Percentiles rank a stretch among this genome's conserved stretches.
Conservation (phyloP, 1,140 invertebrate genomes). For the Melitaea cinxia region DNA sequence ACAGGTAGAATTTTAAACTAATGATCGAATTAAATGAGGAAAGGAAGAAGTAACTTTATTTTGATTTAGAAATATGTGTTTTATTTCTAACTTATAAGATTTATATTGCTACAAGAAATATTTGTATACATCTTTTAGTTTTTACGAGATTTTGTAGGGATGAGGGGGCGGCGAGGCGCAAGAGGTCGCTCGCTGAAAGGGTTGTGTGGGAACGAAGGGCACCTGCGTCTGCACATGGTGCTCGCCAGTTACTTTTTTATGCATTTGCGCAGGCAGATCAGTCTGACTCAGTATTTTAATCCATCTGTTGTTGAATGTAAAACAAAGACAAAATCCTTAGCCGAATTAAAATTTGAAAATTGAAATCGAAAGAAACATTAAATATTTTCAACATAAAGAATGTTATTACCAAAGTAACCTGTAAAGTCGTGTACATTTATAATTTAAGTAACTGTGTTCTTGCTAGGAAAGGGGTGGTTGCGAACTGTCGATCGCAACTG, state of each 20-base stretch:
- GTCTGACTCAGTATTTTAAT: conserved; percentile 77
- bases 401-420: not conserved
- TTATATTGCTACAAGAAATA: conserved; percentile 26
- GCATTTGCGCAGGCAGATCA: conserved; percentile 73
- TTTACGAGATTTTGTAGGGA: conserved; percentile 56
- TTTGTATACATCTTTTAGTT: conserved; percentile 47
- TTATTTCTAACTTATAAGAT: conserved; percentile 19
- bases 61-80: conserved; percentile 18
- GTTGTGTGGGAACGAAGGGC: conserved; percentile 80
- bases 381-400: not conserved
- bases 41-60: conserved; percentile 30
- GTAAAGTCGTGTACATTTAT: too few species aligned
- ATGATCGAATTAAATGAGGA: conserved; percentile 44
- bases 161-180: conserved; percentile 51
- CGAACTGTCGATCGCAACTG: conserved; percentile 73
- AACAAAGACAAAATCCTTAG: not conserved
- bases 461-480: conserved; percentile 53
- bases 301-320: conserved; percentile 45
- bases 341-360: too few species aligned
- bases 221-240: conserved; percentile 80
- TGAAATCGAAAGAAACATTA: not conserved
- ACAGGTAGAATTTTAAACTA: conserved; percentile 79
- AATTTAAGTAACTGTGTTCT: conserved; percentile 35
- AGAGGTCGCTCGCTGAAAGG: conserved; percentile 72
- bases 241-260: conserved; percentile 74